phyloP scores from a whole-genome alignment of 2,113 vertebrate species.

The Pangasianodon gigas region DNA sequence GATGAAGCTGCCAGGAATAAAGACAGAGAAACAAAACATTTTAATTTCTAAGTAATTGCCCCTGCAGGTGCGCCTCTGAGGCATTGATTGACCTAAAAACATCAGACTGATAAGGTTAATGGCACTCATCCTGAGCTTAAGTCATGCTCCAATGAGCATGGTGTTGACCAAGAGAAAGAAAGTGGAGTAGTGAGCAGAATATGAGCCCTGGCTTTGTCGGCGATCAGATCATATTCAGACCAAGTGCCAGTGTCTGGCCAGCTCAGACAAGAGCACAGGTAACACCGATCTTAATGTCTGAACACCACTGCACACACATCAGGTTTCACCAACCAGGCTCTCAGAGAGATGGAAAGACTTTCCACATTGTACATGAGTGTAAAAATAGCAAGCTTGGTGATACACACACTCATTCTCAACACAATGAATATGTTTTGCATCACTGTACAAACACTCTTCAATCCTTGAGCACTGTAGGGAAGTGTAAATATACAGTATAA shows the following conservation, averaged over 20 bases:
- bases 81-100: background rate
- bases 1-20: conserved; percentile 88
- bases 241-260: conserved; percentile 15
- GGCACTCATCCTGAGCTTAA: background rate
- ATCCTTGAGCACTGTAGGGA: background rate
- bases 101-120: background rate
- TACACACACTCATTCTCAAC: background rate
- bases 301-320: background rate
- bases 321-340: background rate
- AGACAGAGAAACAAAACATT: conserved; percentile 34
- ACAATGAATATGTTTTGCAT: background rate
- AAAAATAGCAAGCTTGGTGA: background rate
- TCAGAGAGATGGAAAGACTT: background rate
- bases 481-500: background rate
- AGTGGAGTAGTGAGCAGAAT: conserved; percentile 25
- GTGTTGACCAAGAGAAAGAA: background rate
- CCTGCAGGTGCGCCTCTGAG: background rate
- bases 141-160: background rate
- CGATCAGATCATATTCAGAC: conserved; percentile 12
- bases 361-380: background rate
- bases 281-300: background rate
- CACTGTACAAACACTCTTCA: background rate
- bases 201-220: conserved; percentile 16
- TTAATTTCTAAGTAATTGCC: background rate
- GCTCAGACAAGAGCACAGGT: conserved; percentile 26